Percentiles rank a stretch among this genome's conserved stretches.
Evolutionary conservation across 2,797 vertebrate species (phyloP).

Genomic region (Ciconia nigra): DNA sequence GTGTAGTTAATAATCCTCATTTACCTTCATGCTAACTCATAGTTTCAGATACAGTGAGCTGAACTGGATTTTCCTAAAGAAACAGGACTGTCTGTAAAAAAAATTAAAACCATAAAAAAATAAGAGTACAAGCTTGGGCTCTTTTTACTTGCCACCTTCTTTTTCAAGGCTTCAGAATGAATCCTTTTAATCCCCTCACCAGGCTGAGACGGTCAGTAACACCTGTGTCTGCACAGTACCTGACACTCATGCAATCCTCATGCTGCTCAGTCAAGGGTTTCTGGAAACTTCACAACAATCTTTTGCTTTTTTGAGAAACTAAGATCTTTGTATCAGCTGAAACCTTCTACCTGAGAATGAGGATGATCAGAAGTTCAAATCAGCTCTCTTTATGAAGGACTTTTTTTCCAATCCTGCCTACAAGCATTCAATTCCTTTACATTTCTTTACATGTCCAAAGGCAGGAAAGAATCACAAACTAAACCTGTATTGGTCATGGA

Average conservation of each 20-base stretch:
- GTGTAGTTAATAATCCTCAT: neutral
- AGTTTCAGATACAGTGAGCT: neutral
- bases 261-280: neutral
- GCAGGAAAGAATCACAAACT: neutral
- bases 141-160: neutral
- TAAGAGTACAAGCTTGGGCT: neutral
- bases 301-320: neutral
- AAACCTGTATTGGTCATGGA: neutral
- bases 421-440: neutral
- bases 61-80: neutral
- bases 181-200: neutral
- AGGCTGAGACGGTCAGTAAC: neutral
- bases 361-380: neutral
- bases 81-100: neutral
- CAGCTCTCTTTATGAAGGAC: neutral
- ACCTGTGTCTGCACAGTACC: neutral
- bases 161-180: neutral
- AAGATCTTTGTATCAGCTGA: neutral
- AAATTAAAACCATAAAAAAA: neutral
- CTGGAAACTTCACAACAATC: neutral
- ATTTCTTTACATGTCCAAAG: neutral
- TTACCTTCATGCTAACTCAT: neutral
- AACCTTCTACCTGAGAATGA: neutral
- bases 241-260: neutral
- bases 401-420: neutral